Conservation (phyloP, 1,140 invertebrate species). For the Samia ricini region DNA sequence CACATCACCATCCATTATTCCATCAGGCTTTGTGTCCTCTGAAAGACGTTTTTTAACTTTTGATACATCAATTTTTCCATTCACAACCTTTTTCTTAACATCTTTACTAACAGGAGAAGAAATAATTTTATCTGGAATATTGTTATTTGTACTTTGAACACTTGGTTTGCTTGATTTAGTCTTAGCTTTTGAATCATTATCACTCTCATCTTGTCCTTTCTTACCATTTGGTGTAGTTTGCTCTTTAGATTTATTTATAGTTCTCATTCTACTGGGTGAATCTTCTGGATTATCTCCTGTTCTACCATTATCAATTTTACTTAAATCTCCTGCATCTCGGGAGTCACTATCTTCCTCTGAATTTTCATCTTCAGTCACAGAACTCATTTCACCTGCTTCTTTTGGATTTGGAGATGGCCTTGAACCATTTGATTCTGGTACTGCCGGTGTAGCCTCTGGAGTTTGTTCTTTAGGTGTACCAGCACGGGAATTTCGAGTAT, state of each 20-base stretch:
- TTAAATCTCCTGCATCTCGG: conserved; percentile 68
- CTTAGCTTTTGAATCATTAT: conserved; percentile 78
- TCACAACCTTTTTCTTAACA: conserved; percentile 81
- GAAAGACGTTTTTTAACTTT: conserved; percentile 86
- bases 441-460: conserved; percentile 72
- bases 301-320: conserved; percentile 61
- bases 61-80: conserved; percentile 80
- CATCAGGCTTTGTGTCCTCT: conserved; percentile 75
- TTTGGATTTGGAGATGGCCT: conserved; percentile 81
- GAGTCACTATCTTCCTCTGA: conserved; percentile 97
- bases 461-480: conserved; percentile 82
- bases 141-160: conserved; percentile 69
- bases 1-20: conserved; percentile 80
- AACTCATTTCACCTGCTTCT: conserved; percentile 88
- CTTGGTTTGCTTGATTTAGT: conserved; percentile 63
- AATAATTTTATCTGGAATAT: conserved; percentile 71
- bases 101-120: conserved; percentile 80
- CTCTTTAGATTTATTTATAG: conserved; percentile 90
- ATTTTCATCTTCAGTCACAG: conserved; percentile 94
- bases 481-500: conserved; percentile 84
- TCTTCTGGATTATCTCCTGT: conserved; percentile 87
- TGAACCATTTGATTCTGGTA: conserved; percentile 76
- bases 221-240: conserved; percentile 81
- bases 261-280: conserved; percentile 92
- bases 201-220: conserved; percentile 84